A percentile compares a stretch with the other conserved stretches of the same genome.
Evolutionary conservation across 1,140 invertebrate species (phyloP).

Genomic region (Diachasma alloeum): DNA sequence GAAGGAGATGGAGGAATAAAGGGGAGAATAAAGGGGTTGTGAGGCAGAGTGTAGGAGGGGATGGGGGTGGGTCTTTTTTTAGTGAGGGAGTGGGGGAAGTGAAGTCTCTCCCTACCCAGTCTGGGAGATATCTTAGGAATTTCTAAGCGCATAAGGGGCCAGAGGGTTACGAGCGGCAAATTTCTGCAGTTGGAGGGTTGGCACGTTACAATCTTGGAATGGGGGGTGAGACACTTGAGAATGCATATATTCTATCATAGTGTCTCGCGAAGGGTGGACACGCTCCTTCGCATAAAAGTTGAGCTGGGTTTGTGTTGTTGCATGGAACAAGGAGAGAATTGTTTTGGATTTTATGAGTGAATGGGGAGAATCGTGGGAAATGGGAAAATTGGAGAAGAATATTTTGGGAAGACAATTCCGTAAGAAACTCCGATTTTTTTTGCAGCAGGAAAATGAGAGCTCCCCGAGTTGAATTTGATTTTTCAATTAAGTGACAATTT

Average conservation of each 20-base stretch:
- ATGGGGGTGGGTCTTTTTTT: neutral
- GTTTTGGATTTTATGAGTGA: too few relatives aligned
- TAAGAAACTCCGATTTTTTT: too few relatives aligned
- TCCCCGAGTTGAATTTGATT: too few relatives aligned
- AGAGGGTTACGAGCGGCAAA: slow-evolving; percentile 27
- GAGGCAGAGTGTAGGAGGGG: neutral
- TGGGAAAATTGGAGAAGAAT: too few relatives aligned
- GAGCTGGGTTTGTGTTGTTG: neutral
- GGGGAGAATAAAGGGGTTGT: neutral
- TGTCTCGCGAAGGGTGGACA: neutral
- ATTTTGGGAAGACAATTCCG: too few relatives aligned
- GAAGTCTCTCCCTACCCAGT: neutral
- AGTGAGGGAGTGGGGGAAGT: neutral
- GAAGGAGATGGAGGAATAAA: slow-evolving; percentile 2
- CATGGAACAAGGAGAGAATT: too few relatives aligned
- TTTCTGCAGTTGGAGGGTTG: slow-evolving; percentile 19
- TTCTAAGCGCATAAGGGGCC: slow-evolving; percentile 29
- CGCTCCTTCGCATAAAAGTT: neutral
- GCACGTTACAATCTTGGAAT: neutral
- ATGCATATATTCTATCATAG: slow-evolving; percentile 2
- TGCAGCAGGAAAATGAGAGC: too few relatives aligned
- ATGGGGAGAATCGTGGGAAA: too few relatives aligned
- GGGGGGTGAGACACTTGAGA: neutral
- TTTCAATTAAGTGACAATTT: too few relatives aligned
- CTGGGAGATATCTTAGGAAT: slow-evolving; percentile 35